These are phyloP conservation scores for Halcyon senegalensis DNA, from an alignment of 2,113 vertebrate species.

Conservation along the genomic window DNA sequence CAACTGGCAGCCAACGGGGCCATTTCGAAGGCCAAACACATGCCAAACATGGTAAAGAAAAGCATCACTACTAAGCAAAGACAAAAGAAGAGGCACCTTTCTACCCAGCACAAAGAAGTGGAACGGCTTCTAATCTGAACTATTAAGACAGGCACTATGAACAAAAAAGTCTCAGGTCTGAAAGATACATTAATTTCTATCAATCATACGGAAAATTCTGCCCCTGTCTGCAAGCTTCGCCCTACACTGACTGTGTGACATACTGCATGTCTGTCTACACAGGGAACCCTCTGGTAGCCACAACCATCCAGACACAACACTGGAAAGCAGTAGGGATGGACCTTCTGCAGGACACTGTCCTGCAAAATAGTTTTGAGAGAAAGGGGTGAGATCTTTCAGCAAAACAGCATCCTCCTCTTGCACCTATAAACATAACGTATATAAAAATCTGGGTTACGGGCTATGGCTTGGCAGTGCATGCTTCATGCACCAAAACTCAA, in stretches of 20 bases:
- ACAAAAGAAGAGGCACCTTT: not conserved
- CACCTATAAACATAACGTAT: not conserved
- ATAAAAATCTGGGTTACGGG: fast-evolving
- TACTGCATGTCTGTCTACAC: not conserved
- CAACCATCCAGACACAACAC: not conserved
- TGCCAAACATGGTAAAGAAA: not conserved
- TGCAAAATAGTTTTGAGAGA: not conserved
- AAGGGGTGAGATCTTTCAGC: not conserved
- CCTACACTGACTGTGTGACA: not conserved
- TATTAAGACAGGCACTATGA: not conserved
- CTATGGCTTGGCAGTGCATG: fast-evolving
- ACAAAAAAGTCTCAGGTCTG: not conserved
- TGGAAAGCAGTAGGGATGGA: not conserved
- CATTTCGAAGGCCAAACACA: not conserved
- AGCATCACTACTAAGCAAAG: not conserved
- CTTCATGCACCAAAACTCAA: not conserved
- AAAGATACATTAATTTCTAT: not conserved
- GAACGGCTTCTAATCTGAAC: not conserved
- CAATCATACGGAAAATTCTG: not conserved
- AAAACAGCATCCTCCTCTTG: not conserved
- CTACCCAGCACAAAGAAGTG: not conserved
- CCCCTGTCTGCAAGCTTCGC: not conserved
- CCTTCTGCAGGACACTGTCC: not conserved
- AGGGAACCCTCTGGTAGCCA: not conserved
- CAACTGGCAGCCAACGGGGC: not conserved